Base-by-base conservation (phyloP, 2,888 invertebrate genomes). In the Plagodis dolabraria region DNA sequence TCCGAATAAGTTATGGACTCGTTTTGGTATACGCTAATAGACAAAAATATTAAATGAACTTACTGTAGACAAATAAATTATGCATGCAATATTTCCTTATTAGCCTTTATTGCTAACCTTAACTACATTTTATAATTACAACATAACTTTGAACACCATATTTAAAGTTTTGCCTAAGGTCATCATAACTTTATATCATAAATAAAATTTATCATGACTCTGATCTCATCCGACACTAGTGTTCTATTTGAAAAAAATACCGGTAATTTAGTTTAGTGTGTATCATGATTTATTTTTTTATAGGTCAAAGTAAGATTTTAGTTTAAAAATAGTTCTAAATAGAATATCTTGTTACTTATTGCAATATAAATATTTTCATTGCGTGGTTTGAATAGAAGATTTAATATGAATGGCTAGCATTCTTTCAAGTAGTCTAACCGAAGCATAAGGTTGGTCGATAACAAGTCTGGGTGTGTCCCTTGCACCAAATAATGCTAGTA, bases 401-500 rank as follows among this genome's bases (percentile, higher is more conserved):
- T 22, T 1, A 22, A 22, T 22, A 22, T 22, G 1, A 22, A 22
- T 22, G 22, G 44, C 22, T 46, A 57, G 42, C 66, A 58, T 61
- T 63, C 63, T 60, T 67, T 71, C 66, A 56, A 74, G 62, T 67
- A 53, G 72, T 79, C 73, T 72, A 76, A 89, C 85, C 86, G 84
- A 75, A 76, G 88, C 90, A 85, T 77, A 78, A 85, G 80, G 84
- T 85, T 82, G 85, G 81, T 80, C 80, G 79, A 84, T 89, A 90
- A 89, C 90, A 84, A 88, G 87, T 86, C 80, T 86, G 87, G 90
- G 91, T 87, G 91, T 89, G 90, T 89, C 87, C 82, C 77, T 76
- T 86, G 88, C 81, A 89, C 90, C 87, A 87, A 86, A 90, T 89
- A 87, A 83, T 83, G 77, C 76, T 80, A 77, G 83, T 84, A 83